Evolutionary conservation across 2,888 invertebrate genomes (phyloP), one percentile per base, ranked within the genome.

Genomic region (Agapostemon virescens): DNA sequence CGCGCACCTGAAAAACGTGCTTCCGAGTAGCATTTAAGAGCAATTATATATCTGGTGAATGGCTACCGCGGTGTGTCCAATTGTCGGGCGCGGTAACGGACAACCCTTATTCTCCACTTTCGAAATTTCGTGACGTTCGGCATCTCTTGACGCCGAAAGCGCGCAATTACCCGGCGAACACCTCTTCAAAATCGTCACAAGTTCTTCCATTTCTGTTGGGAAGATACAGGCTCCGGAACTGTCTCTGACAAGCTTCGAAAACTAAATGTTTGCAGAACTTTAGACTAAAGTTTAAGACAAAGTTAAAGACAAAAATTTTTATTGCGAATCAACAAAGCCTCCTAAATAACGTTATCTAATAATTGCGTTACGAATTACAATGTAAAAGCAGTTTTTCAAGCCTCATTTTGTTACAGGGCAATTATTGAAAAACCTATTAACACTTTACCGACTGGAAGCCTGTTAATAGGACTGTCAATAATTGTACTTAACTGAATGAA

Each of bases 11-110:
- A 63, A 74, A 77, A 74, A n/a, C n/a, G 80, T 58, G 61, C 55
- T 45, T 66, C 49, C 26, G 69, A 72, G 84, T 52, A 68, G 76
- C 66, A 86, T 85, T 86, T 66, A 78, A 76, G 72, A 55, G 78
- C 86, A 86, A 81, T 85, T 85, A 85, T 85, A 85, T 86, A 77
- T 64, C 69, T 33, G 49, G 84, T 80, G 76, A 85, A 86, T 78
- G 74, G 64, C 63, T 49, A 73, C 64, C 67, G 58, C 69, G 63
- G 69, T 72, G 69, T 72, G 67, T 68, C 63, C 69, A 80, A 72
- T 75, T 74, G 71, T 55, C 61, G 40, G 30, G 26, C n/a, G 45
- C 52, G 40, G 64, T 42, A 66, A 58, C 55, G 23, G 20, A 23
- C 38, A 42, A 40, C 55, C 33, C 49, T 52, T 49, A 23, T 49